phyloP scores from a whole-genome alignment of 2,797 vertebrate genomes.

The Malacoctenus gilli region DNA sequence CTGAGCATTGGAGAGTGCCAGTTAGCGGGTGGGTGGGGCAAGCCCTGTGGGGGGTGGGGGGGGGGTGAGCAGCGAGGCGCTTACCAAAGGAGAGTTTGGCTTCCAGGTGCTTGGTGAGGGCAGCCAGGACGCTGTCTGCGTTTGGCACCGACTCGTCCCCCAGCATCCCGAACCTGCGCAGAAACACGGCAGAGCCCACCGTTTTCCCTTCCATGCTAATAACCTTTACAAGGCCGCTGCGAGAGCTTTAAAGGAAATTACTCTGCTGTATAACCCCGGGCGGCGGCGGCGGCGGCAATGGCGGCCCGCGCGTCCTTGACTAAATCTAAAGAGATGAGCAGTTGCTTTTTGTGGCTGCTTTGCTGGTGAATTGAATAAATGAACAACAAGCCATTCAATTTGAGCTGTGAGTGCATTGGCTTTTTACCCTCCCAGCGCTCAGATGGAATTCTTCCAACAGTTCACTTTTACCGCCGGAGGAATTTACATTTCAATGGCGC shows the following conservation, averaged over 20 bases:
- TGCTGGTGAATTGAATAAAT: slow-evolving; percentile 70
- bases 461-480: slow-evolving; percentile 50
- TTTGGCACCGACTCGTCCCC: slow-evolving; percentile 86
- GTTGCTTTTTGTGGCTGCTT: slow-evolving; percentile 57
- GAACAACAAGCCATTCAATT: slow-evolving; percentile 61
- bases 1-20: slow-evolving; percentile 36
- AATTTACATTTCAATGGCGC: slow-evolving; percentile 60
- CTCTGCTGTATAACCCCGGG: slow-evolving; percentile 34
- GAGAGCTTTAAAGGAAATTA: slow-evolving; percentile 35
- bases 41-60: too few species aligned
- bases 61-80: too few species aligned
- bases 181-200: too few species aligned
- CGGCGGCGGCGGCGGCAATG: neutral
- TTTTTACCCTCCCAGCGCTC: slow-evolving; percentile 53
- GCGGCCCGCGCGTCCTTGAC: slow-evolving; percentile 60
- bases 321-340: slow-evolving; percentile 67
- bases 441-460: slow-evolving; percentile 56
- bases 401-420: slow-evolving; percentile 34
- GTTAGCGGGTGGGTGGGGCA: too few species aligned
- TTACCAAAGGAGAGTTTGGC: slow-evolving; percentile 89
- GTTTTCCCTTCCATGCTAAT: slow-evolving; percentile 30
- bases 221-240: slow-evolving; percentile 43
- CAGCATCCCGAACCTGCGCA: slow-evolving; percentile 93
- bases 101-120: slow-evolving; percentile 91
- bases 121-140: slow-evolving; percentile 85